Base-by-base conservation (phyloP, 2,888 invertebrate genomes). In the Sepioteuthis lessoniana region DNA sequence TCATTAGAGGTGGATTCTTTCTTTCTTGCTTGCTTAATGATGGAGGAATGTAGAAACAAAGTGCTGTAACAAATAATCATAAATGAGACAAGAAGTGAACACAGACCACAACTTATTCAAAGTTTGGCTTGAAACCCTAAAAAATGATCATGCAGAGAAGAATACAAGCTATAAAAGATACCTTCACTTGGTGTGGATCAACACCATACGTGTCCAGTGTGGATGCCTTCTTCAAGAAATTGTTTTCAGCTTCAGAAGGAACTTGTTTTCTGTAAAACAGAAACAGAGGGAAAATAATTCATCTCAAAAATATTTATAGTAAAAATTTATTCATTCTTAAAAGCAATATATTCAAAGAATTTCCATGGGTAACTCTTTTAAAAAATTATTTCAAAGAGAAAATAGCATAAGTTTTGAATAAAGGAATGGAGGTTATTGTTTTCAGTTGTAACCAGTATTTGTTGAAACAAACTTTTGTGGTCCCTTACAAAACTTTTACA, bases 141-240 rank as follows among this genome's bases (percentile, higher is more conserved):
- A 3, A 31, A 60, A 8, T 60, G 5, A 31, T 28, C 28, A 60
- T 0, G 42, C 21, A n/a, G 2, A 35, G 35, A 76, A 31, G n/a
- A n/a, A 35, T 19, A 21, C 16, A 76, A 76, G 13, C 1, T 13
- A 76, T 0, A 76, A 35, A n/a, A 76, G 13, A n/a, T 35, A 99
- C 99, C 98, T 99, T 99, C 55, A 99, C 99, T 94, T 99, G 98
- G 98, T 99, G 99, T 25, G 99, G 99, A 97, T 99, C 99, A 76
- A 99, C 98, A 47, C 99, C 99, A 97, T 99, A 99, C 0, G 99
- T 99, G 97, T 99, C 99, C 94, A 99, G 98, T 95, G 98, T 98
- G 95, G 98, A 98, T 91, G 99, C 99, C 96, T 99, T 98, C 97
- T 98, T 98, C 96, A 99, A 98, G 97, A 99, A 99, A 95, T 98